These are phyloP conservation scores for Rhipidura dahli DNA, from an alignment of 2,113 vertebrate genomes.

Conservation along the genomic window DNA sequence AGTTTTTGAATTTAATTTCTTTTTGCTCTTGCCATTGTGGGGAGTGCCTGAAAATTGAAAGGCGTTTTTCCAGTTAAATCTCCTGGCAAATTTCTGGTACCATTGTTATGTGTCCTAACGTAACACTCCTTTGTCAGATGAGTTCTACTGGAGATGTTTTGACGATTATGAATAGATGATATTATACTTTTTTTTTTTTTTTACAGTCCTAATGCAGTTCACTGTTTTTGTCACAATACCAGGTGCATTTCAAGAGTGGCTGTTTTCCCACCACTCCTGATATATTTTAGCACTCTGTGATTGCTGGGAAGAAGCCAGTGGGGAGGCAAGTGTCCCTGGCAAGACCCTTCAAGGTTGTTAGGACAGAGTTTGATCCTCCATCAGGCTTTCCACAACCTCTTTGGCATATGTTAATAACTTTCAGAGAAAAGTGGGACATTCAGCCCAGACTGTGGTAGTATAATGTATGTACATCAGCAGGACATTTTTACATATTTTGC, in stretches of 20 bases:
- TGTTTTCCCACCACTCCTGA: neutral
- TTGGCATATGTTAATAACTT: neutral
- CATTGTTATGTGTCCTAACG: constrained; percentile 51
- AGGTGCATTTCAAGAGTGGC: neutral
- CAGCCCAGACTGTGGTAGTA: neutral
- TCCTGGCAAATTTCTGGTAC: constrained; percentile 21
- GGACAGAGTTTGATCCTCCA: neutral
- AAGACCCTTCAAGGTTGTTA: neutral
- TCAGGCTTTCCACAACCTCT: neutral
- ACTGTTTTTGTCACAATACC: neutral
- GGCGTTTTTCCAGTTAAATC: constrained; percentile 32
- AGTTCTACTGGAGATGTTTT: neutral
- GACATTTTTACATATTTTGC: neutral
- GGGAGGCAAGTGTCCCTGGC: neutral
- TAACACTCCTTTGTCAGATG: constrained; percentile 29
- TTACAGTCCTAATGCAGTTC: neutral
- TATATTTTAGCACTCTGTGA: neutral
- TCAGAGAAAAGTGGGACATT: neutral
- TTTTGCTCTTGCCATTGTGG: constrained; percentile 39
- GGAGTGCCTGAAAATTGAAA: constrained; percentile 38
- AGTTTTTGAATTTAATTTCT: constrained; percentile 29
- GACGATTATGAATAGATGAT: neutral
- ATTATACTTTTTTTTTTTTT: neutral
- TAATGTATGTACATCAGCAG: neutral
- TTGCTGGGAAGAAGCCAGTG: neutral